Evolutionary conservation across 1,140 invertebrate genomes (phyloP).

Genomic region (Mizuhopecten yessoensis): DNA sequence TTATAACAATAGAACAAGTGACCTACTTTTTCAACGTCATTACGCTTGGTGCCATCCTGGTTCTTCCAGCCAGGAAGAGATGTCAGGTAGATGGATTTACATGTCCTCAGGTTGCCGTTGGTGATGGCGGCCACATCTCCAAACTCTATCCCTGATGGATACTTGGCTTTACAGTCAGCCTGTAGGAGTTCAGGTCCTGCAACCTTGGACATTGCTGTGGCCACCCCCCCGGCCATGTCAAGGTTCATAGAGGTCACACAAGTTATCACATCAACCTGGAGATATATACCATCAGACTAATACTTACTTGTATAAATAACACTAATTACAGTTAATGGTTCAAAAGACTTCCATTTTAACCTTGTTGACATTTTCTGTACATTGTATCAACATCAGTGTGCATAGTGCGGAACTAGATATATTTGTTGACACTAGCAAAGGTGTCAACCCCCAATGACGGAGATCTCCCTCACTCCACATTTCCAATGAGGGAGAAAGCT

Average conservation of each 20-base stretch:
- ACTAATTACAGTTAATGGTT: too few relatives aligned
- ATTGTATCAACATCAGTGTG: too few relatives aligned
- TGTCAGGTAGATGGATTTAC: slow-evolving; percentile 46
- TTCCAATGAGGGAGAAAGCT: too few relatives aligned
- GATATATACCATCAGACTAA: too few relatives aligned
- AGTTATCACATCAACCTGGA: slow-evolving; percentile 47
- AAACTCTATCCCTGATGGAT: slow-evolving; percentile 49
- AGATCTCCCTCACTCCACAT: too few relatives aligned
- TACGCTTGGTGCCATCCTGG: not conserved
- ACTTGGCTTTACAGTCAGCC: slow-evolving; percentile 42
- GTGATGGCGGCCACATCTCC: slow-evolving; percentile 45
- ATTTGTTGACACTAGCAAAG: too few relatives aligned
- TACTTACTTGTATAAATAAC: too few relatives aligned
- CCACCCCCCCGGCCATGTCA: not conserved
- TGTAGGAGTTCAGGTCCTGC: slow-evolving; percentile 30
- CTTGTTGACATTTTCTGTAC: too few relatives aligned
- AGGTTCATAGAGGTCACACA: slow-evolving; percentile 5
- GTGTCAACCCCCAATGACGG: too few relatives aligned
- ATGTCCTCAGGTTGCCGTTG: not conserved
- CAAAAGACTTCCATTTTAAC: too few relatives aligned
- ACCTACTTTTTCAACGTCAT: not conserved
- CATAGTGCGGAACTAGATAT: too few relatives aligned
- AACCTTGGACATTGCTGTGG: not conserved
- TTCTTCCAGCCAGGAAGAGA: slow-evolving; percentile 40
- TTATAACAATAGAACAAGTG: not conserved